These are phyloP conservation scores for Oxyteleia sp. DNA, from an alignment of 2,888 invertebrate genomes.

Conservation along the genomic window DNA sequence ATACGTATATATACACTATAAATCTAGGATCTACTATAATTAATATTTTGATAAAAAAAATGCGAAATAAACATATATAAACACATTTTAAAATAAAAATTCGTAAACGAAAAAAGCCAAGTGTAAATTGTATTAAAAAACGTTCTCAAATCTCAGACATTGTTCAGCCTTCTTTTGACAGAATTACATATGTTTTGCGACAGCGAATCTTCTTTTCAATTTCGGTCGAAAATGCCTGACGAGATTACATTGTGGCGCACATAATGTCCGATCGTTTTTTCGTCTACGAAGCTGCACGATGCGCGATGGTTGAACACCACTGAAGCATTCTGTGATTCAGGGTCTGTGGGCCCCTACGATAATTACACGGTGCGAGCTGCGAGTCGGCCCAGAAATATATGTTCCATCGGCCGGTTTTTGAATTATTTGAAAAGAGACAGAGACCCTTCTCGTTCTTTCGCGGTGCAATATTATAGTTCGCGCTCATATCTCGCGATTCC, in stretches of 20 bases:
- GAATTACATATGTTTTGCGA: constrained; percentile 25
- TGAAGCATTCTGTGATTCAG: constrained; percentile 84
- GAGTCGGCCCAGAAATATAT: constrained; percentile 86
- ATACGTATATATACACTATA: too few species aligned
- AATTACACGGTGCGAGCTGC: constrained; percentile 87
- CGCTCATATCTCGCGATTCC: constrained; percentile 81
- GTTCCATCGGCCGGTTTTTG: constrained; percentile 88
- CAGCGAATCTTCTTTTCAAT: constrained; percentile 45
- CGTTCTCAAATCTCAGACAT: constrained; percentile 8
- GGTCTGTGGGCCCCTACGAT: constrained; percentile 85
- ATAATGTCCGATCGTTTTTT: constrained; percentile 56
- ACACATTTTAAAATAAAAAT: too few species aligned
- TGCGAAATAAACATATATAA: too few species aligned
- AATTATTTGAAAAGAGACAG: constrained; percentile 88
- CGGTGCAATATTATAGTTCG: constrained; percentile 85
- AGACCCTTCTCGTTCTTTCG: constrained; percentile 77
- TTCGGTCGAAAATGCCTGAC: constrained; percentile 44
- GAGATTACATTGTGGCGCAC: constrained; percentile 46
- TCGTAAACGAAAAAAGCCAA: too few species aligned
- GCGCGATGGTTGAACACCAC: constrained; percentile 84
- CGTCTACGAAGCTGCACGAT: constrained; percentile 51
- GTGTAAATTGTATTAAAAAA: too few species aligned
- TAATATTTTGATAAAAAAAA: too few species aligned
- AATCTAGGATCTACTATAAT: too few species aligned
- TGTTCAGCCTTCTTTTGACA: not conserved